phyloP scores from a whole-genome alignment of 2,888 invertebrate genomes.

The Blomia tropicalis region DNA sequence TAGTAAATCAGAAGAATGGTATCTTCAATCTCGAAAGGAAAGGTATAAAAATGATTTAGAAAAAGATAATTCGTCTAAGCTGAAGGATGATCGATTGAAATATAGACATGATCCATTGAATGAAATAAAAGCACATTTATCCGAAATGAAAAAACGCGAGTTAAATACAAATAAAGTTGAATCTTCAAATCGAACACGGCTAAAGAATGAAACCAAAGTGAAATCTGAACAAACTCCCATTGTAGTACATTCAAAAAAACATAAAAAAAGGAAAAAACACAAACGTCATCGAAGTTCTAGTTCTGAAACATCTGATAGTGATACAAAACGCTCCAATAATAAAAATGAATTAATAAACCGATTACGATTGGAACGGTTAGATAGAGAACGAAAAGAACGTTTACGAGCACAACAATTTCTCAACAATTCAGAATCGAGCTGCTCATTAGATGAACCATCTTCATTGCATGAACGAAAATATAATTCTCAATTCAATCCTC shows the following conservation, averaged over 20 bases:
- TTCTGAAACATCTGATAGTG: not conserved
- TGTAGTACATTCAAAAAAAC: not conserved
- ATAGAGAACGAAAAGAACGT: conserved; percentile 63
- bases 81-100: conserved; percentile 11
- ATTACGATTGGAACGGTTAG: conserved; percentile 57
- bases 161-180: not conserved
- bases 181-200: not conserved
- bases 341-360: conserved; percentile 42
- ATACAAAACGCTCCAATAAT: not conserved
- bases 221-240: not conserved
- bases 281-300: not conserved
- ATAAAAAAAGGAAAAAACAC: conserved; percentile 5
- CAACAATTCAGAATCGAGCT: conserved; percentile 37
- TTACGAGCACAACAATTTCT: conserved; percentile 52
- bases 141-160: conserved; percentile 20
- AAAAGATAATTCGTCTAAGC: not conserved
- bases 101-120: conserved; percentile 21
- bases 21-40: conserved; percentile 20
- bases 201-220: not conserved
- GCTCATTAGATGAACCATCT: conserved; percentile 31
- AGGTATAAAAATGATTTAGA: conserved; percentile 11
- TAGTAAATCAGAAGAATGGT: conserved; percentile 20
- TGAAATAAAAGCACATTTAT: conserved; percentile 22
- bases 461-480: conserved; percentile 55
- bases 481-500: conserved; percentile 89